Conservation (phyloP, 2,888 invertebrate genomes). For the Zeuzera pyrina region DNA sequence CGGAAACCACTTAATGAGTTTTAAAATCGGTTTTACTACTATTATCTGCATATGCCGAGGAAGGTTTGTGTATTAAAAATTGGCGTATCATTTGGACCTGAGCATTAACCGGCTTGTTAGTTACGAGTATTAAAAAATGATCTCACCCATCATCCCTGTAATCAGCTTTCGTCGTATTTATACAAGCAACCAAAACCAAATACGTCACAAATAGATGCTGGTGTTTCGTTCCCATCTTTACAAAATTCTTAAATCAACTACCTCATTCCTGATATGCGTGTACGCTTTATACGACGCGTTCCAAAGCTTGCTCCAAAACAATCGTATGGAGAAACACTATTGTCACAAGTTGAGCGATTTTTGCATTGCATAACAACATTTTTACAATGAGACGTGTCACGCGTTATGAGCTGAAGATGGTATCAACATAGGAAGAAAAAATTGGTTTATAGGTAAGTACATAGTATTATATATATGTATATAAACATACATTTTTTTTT, state of each 20-base stretch:
- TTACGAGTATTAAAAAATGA: not conserved
- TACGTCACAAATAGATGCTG: constrained; percentile 14
- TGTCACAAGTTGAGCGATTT: constrained; percentile 29
- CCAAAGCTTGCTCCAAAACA: constrained; percentile 50
- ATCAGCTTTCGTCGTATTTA: constrained; percentile 33
- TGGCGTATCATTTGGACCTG: too few relatives aligned
- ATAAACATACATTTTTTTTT: too few relatives aligned
- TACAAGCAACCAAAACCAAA: constrained; percentile 22
- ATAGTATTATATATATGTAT: too few relatives aligned
- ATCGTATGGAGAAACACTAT: constrained; percentile 62
- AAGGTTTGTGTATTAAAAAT: too few relatives aligned
- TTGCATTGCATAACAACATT: constrained; percentile 37
- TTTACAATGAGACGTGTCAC: constrained; percentile 37
- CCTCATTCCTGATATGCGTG: constrained; percentile 34
- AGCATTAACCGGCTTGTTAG: too few relatives aligned
- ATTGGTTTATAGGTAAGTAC: too few relatives aligned
- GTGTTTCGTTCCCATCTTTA: constrained; percentile 39
- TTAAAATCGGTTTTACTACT: too few relatives aligned
- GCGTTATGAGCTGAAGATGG: constrained; percentile 27
- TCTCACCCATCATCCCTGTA: constrained; percentile 57
- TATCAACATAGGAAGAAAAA: constrained; percentile 40
- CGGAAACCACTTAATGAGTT: too few relatives aligned
- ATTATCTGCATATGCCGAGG: too few relatives aligned
- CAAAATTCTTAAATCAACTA: constrained; percentile 34
- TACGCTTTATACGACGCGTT: constrained; percentile 58